These are phyloP conservation scores for Troides aeacus DNA, from an alignment of 2,888 invertebrate genomes.

Conservation along the genomic window DNA sequence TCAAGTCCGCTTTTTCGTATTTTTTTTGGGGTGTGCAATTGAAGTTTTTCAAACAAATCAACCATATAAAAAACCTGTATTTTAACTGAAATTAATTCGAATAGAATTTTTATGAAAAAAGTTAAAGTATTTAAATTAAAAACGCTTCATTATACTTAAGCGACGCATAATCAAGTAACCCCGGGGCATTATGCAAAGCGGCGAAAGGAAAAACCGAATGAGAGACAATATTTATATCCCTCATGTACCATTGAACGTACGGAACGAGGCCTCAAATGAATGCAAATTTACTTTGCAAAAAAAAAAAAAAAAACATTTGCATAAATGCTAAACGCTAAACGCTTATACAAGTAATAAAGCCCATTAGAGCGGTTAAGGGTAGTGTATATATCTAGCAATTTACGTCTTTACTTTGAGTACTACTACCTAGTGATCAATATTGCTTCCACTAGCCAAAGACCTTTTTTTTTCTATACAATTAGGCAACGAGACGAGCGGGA, in stretches of 20 bases:
- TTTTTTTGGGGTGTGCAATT: no score
- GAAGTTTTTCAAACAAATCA: no score
- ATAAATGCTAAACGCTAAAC: conserved; percentile 58
- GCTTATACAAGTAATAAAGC: conserved; percentile 54
- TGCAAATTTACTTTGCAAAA: conserved; percentile 56
- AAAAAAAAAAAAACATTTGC: conserved; percentile 53
- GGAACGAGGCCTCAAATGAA: conserved; percentile 63
- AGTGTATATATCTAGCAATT: not conserved
- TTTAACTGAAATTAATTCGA: no score
- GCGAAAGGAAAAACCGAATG: conserved; percentile 46
- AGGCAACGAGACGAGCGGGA: no score
- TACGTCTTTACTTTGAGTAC: no score
- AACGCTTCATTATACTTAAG: conserved; percentile 47
- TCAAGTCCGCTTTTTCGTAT: no score
- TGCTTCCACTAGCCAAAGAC: no score
- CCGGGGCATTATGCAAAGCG: conserved; percentile 54
- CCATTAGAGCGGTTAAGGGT: conserved; percentile 40
- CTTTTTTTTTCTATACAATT: no score
- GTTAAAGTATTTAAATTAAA: conserved; percentile 38
- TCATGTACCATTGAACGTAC: conserved; percentile 66
- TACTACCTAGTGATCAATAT: no score
- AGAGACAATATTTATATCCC: conserved; percentile 67
- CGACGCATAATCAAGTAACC: conserved; percentile 48
- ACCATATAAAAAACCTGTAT: no score
- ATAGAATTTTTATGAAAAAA: not conserved